These are phyloP conservation scores for Agraylea sexmaculata DNA, from an alignment of 1,140 invertebrate species.

Conservation along the genomic window DNA sequence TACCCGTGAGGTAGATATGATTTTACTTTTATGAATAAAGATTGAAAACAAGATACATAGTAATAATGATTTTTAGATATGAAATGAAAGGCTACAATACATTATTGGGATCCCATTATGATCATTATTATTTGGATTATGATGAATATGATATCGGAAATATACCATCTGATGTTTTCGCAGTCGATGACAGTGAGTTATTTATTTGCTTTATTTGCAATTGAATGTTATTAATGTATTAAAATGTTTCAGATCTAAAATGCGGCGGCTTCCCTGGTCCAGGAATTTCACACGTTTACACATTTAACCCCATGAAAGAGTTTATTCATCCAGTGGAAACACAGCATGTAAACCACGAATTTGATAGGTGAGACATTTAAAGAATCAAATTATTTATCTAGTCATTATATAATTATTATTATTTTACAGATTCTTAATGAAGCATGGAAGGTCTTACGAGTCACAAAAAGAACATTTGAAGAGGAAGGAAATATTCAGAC, in stretches of 20 bases:
- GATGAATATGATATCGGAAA: slow-evolving; percentile 54
- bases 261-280: slow-evolving; percentile 83
- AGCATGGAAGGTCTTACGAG: slow-evolving; percentile 61
- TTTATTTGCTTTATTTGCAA: background rate
- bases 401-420: slow-evolving; percentile 2
- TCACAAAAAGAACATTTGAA: slow-evolving; percentile 51
- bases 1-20: slow-evolving; percentile 40
- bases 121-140: slow-evolving; percentile 88
- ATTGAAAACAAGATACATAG: background rate
- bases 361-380: slow-evolving; percentile 40
- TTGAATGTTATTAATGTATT: background rate
- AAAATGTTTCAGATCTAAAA: slow-evolving; percentile 44
- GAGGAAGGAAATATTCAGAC: slow-evolving; percentile 72
- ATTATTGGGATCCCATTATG: slow-evolving; percentile 87
- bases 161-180: slow-evolving; percentile 58
- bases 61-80: slow-evolving; percentile 44
- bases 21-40: no score
- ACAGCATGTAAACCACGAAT: slow-evolving; percentile 63
- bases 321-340: slow-evolving; percentile 63
- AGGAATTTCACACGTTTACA: slow-evolving; percentile 60
- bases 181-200: slow-evolving; percentile 45
- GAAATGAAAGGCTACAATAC: slow-evolving; percentile 90
- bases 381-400: slow-evolving; percentile 6
- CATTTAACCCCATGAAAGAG: slow-evolving; percentile 89
- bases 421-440: slow-evolving; percentile 50